These are phyloP conservation scores for Teleogryllus oceanicus DNA, from an alignment of 2,888 invertebrate species.

Conservation along the genomic window DNA sequence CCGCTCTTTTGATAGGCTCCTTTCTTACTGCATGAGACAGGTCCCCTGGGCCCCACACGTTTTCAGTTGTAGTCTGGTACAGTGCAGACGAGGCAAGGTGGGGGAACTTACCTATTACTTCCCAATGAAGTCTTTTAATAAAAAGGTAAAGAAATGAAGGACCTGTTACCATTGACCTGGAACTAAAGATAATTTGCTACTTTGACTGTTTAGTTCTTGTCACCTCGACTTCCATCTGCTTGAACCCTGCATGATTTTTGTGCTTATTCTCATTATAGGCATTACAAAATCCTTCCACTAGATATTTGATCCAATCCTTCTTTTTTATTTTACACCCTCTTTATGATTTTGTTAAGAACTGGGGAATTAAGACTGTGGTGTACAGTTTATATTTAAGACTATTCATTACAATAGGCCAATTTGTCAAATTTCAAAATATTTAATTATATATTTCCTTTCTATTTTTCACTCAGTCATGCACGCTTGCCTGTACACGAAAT, in stretches of 20 bases:
- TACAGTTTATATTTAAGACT: conserved; percentile 36
- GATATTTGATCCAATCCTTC: conserved; percentile 24
- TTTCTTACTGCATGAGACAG: conserved; percentile 18
- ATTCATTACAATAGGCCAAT: conserved; percentile 20
- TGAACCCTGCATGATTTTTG: conserved; percentile 9
- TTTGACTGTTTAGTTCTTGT: conserved; percentile 18
- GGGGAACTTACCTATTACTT: not conserved
- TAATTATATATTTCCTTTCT: conserved; percentile 4
- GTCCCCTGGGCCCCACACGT: conserved; percentile 18
- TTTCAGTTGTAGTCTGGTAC: conserved; percentile 9
- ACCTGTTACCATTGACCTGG: conserved; percentile 18
- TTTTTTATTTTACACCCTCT: conserved; percentile 27
- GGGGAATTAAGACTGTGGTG: conserved; percentile 39
- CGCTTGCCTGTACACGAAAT: not conserved
- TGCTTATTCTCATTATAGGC: conserved; percentile 18
- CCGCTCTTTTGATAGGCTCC: not conserved
- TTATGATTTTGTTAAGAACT: conserved; percentile 38
- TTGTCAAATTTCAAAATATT: not conserved
- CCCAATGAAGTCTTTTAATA: not conserved
- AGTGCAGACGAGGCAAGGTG: conserved; percentile 10
- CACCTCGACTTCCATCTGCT: not conserved
- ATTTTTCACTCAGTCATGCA: conserved; percentile 18
- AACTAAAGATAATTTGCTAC: conserved; percentile 2
- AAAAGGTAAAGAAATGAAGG: not conserved
- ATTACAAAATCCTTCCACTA: conserved; percentile 7